Percentiles rank a stretch among this genome's conserved stretches.
These are phyloP conservation scores for Rhabdomys pumilio DNA, from an alignment of 2,797 vertebrate species.

Conservation along the genomic window DNA sequence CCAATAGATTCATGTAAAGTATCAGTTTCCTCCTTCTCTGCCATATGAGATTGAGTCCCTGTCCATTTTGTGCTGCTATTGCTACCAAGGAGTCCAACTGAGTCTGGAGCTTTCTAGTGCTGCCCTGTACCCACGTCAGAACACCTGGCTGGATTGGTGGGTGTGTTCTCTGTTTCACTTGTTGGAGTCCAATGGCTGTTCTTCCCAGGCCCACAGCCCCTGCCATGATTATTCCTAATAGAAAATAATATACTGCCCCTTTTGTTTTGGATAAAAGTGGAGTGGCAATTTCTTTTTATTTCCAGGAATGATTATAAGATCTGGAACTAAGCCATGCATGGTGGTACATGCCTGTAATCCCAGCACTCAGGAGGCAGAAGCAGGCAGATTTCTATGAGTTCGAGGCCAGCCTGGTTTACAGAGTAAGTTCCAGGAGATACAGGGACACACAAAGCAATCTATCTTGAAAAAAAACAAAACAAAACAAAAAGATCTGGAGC, in stretches of 20 bases:
- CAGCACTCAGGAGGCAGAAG: not conserved
- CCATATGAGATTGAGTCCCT: fast-evolving
- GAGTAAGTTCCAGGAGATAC: not conserved
- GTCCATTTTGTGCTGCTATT: not conserved
- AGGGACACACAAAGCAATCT: not conserved
- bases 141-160: not conserved
- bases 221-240: no score
- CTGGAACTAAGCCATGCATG: not conserved
- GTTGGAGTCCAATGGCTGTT: not conserved
- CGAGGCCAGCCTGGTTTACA: not conserved
- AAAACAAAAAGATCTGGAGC: not conserved
- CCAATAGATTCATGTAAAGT: no score
- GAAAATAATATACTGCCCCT: not conserved
- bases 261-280: not conserved
- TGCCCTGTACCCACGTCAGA: not conserved
- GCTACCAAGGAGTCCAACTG: not conserved
- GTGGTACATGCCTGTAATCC: not conserved
- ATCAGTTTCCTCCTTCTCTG: not conserved
- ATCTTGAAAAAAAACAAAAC: not conserved
- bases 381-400: not conserved
- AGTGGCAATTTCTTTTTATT: not conserved
- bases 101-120: not conserved
- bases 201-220: not conserved
- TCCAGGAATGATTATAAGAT: not conserved
- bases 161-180: not conserved